A percentile compares a stretch with the other conserved stretches of the same genome.
These are phyloP conservation scores for Urocynchramus pylzowi DNA, from an alignment of 2,113 vertebrate genomes.

Conservation along the genomic window DNA sequence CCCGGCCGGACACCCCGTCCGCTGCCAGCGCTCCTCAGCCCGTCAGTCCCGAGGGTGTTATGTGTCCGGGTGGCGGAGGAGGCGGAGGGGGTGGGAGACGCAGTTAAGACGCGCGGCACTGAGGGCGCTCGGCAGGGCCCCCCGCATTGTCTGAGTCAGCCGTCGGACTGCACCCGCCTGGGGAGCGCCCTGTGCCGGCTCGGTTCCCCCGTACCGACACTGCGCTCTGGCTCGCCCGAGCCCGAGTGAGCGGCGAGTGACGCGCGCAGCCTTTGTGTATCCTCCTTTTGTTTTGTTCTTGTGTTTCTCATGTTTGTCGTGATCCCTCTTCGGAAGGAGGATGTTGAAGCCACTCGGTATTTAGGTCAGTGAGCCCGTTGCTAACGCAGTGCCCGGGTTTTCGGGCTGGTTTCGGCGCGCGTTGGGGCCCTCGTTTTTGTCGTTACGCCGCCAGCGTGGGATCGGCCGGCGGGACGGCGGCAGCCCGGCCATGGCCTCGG, in stretches of 20 bases:
- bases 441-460: neutral
- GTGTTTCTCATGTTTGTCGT: neutral
- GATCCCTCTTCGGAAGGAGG: too few species aligned
- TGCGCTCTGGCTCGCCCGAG: too few species aligned
- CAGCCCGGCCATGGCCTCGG: neutral
- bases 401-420: neutral
- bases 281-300: neutral
- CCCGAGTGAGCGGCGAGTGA: neutral
- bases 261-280: too few species aligned
- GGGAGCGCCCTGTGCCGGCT: too few species aligned
- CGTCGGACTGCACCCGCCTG: neutral
- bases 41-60: neutral
- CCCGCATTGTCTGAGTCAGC: neutral
- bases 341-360: neutral
- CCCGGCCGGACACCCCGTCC: neutral
- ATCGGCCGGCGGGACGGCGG: too few species aligned
- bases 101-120: neutral
- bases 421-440: neutral
- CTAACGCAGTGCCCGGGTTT: neutral
- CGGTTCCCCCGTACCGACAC: too few species aligned
- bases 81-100: neutral
- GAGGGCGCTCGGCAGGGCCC: neutral
- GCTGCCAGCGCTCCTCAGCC: neutral
- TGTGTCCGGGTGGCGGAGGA: neutral
- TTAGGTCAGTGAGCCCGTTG: neutral